Percentiles rank a stretch among this genome's conserved stretches.
phyloP scores from a whole-genome alignment of 2,888 invertebrate genomes.

The Agrotis puta region DNA sequence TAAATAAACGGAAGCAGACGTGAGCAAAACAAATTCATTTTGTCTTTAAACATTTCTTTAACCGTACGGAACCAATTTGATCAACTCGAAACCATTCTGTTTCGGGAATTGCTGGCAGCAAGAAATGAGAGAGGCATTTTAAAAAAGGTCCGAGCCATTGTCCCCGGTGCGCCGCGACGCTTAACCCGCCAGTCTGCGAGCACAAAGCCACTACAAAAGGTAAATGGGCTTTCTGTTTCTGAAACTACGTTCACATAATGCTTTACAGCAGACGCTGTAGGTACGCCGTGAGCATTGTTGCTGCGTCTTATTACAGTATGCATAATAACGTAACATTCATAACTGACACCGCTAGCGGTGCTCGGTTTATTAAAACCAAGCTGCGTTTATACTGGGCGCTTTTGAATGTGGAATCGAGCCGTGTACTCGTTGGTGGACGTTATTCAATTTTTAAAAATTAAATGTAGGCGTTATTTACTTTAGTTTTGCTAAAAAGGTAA shows the following conservation, averaged over 20 bases:
- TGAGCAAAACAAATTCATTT: conserved; percentile 56
- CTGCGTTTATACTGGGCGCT: conserved; percentile 72
- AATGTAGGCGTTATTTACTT: conserved; percentile 35
- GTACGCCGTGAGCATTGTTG: conserved; percentile 74
- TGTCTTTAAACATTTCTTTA: conserved; percentile 68
- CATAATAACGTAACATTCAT: conserved; percentile 83
- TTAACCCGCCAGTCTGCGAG: conserved; percentile 83
- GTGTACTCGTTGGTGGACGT: conserved; percentile 75
- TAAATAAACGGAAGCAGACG: conserved; percentile 47
- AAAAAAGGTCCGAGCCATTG: conserved; percentile 84
- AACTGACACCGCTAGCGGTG: conserved; percentile 77
- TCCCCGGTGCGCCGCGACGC: conserved; percentile 79
- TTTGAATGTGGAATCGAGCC: conserved; percentile 79
- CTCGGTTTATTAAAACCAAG: conserved; percentile 81
- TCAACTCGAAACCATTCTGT: conserved; percentile 75
- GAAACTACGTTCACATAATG: conserved; percentile 82
- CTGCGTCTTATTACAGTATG: conserved; percentile 79
- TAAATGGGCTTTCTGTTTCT: conserved; percentile 85
- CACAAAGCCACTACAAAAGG: conserved; percentile 87
- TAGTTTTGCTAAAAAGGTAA: conserved; percentile 8
- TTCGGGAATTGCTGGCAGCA: conserved; percentile 75
- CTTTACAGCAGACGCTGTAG: conserved; percentile 76
- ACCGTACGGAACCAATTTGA: conserved; percentile 72
- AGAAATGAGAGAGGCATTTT: conserved; percentile 80
- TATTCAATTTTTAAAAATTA: conserved; percentile 68